Conservation (phyloP, 2,797 vertebrate genomes). For the Sebastolobus alascanus region DNA sequence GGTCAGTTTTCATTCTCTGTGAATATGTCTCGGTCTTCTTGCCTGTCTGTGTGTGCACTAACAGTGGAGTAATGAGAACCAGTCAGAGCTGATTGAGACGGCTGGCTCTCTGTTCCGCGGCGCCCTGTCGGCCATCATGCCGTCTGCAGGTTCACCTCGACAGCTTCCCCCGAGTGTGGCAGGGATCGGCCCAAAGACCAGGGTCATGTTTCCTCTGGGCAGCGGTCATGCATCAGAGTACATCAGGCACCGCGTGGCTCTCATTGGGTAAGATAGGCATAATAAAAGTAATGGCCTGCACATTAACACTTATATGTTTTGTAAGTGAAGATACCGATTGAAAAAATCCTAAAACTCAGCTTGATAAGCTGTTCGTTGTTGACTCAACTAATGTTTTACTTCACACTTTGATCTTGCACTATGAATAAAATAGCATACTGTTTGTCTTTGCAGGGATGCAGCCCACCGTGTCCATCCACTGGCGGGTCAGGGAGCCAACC, state of each 20-base stretch:
- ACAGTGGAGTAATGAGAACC: constrained; percentile 96
- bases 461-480: constrained; percentile 98
- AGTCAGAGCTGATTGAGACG: constrained; percentile 92
- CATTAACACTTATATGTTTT: neutral
- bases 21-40: constrained; percentile 40
- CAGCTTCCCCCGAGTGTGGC: constrained; percentile 97
- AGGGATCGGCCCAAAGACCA: constrained; percentile 88
- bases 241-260: constrained; percentile 91
- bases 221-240: constrained; percentile 96
- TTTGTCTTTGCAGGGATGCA: constrained; percentile 89
- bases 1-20: constrained; percentile 46
- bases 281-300: constrained; percentile 1
- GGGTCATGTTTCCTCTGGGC: constrained; percentile 93
- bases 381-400: neutral
- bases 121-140: constrained; percentile 88
- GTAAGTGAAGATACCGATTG: neutral
- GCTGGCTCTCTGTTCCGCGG: constrained; percentile 90
- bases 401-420: neutral
- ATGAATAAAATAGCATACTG: constrained; percentile 6
- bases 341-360: neutral
- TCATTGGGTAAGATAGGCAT: constrained; percentile 91
- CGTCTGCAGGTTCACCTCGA: constrained; percentile 89
- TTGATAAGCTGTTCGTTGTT: neutral
- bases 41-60: constrained; percentile 21
- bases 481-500: constrained; percentile 97